Percentiles rank a stretch among this genome's conserved stretches.
These are phyloP conservation scores for Graptemys geographica DNA, from an alignment of 2,797 vertebrate genomes.

Conservation along the genomic window DNA sequence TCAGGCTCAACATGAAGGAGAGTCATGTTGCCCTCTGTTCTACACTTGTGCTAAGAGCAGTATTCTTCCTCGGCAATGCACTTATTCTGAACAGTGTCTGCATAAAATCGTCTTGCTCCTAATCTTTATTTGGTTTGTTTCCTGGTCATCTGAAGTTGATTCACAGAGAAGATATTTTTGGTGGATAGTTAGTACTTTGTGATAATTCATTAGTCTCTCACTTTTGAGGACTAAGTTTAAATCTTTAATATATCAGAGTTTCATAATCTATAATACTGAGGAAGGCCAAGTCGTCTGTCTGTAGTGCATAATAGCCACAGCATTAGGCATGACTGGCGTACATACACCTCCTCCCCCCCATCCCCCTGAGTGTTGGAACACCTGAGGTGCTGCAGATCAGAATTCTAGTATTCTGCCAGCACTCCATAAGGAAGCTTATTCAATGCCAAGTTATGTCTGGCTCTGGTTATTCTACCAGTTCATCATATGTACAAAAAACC, in stretches of 20 bases:
- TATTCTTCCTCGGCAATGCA: background rate
- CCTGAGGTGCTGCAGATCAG: background rate
- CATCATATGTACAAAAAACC: background rate
- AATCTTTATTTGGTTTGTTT: background rate
- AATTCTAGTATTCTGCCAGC: background rate
- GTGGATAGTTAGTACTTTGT: background rate
- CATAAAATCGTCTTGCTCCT: background rate
- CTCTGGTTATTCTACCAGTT: rapidly evolving
- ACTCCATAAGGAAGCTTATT: background rate
- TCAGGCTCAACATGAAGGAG: no score
- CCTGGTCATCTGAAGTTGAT: background rate
- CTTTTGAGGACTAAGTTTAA: background rate
- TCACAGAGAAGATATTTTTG: background rate
- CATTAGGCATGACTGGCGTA: background rate
- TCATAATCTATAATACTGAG: background rate
- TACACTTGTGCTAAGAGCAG: background rate
- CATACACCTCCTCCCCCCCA: background rate
- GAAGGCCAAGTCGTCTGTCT: background rate
- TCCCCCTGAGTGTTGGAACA: background rate
- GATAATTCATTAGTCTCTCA: background rate
- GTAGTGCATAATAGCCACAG: background rate
- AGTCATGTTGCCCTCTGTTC: background rate
- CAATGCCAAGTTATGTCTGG: background rate
- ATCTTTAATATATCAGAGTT: background rate
- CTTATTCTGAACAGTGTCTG: background rate